Percentiles rank a stretch among this genome's conserved stretches.
Conservation (phyloP, 2,797 vertebrate genomes). For the Peromyscus melanophrys region DNA sequence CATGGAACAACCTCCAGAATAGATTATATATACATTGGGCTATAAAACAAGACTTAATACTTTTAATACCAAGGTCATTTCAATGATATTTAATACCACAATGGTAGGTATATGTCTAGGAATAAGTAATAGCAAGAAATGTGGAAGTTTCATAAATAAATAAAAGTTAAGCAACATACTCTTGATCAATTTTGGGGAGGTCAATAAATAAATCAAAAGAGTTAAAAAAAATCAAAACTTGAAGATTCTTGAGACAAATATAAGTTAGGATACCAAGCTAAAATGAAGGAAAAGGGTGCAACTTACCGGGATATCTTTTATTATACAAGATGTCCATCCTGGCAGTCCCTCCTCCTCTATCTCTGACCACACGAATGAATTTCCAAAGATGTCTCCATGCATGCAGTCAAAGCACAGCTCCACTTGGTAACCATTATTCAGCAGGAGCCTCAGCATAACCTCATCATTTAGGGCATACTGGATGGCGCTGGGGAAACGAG, state of each 20-base stretch:
- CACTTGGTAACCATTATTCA: slow-evolving; percentile 93
- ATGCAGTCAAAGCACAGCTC: slow-evolving; percentile 93
- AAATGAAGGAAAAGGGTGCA: neutral
- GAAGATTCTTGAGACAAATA: neutral
- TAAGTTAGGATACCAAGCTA: neutral
- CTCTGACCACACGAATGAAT: slow-evolving; percentile 89
- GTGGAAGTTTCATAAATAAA: neutral
- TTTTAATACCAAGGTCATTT: neutral
- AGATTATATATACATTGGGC: neutral
- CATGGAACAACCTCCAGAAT: neutral
- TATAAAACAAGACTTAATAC: neutral
- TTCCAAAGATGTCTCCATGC: slow-evolving; percentile 90
- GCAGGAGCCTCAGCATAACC: slow-evolving; percentile 94
- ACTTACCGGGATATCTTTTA: slow-evolving; percentile 95
- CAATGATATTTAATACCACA: neutral
- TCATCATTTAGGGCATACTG: slow-evolving; percentile 95
- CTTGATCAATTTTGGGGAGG: neutral
- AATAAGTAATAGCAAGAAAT: neutral
- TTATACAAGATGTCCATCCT: slow-evolving; percentile 92
- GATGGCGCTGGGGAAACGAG: slow-evolving; percentile 93
- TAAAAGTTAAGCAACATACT: neutral
- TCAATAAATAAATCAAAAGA: neutral
- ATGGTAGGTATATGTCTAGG: neutral
- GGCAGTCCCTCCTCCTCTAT: slow-evolving; percentile 87
- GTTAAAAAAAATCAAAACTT: neutral